A percentile compares a stretch with the other conserved stretches of the same genome.
Evolutionary conservation across 2,797 vertebrate genomes (phyloP).

Genomic region (Acanthiza pusilla): DNA sequence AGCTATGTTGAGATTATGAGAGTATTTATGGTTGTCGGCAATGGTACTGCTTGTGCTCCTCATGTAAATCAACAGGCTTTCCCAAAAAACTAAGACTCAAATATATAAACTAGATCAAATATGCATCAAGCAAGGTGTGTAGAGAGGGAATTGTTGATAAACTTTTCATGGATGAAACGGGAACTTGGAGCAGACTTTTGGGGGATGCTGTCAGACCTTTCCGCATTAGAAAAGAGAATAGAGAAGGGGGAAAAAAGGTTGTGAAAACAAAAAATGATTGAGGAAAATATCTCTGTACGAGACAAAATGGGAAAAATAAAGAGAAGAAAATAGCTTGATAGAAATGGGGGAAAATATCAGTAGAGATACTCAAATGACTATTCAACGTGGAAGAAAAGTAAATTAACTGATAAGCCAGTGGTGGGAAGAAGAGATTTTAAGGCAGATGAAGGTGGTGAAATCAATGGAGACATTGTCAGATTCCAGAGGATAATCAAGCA

Average conservation of each 20-base stretch:
- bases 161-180: not conserved
- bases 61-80: not conserved
- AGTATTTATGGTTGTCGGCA: not conserved
- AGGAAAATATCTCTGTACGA: not conserved
- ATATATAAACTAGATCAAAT: not conserved
- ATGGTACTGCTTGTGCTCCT: not conserved
- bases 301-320: not conserved
- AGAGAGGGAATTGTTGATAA: not conserved
- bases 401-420: not conserved
- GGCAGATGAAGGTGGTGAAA: not conserved
- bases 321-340: not conserved
- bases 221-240: not conserved
- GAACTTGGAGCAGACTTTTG: not conserved
- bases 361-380: not conserved
- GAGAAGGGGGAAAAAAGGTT: not conserved
- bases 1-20: not conserved
- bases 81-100: not conserved
- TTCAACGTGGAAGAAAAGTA: not conserved
- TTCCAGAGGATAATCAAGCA: not conserved
- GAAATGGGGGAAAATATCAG: not conserved
- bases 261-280: not conserved
- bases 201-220: not conserved
- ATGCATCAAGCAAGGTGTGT: not conserved
- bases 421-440: not conserved
- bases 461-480: not conserved